Percentiles rank a stretch among this genome's conserved stretches.
phyloP scores from a whole-genome alignment of 2,888 invertebrate genomes.

The Athripsodes cinereus region DNA sequence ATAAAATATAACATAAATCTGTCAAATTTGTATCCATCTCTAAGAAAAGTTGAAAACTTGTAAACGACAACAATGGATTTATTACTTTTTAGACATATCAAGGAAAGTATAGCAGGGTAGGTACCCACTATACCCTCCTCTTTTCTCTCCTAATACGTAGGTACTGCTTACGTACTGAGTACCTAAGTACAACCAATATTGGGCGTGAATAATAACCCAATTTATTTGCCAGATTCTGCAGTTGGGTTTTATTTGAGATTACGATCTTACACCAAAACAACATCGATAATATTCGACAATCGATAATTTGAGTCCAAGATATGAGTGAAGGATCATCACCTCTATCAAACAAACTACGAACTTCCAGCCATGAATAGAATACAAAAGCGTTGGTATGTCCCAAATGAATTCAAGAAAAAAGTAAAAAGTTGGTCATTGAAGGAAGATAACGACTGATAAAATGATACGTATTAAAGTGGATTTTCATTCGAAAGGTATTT shows the following conservation, averaged over 20 bases:
- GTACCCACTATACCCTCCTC: background rate
- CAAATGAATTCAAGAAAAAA: no score
- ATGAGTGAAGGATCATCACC: no score
- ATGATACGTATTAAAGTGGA: no score
- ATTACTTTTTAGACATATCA: conserved; percentile 13
- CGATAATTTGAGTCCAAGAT: no score
- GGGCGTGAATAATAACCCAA: conserved; percentile 18
- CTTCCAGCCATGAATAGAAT: no score
- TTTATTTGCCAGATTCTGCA: conserved; percentile 9
- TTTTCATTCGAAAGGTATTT: no score
- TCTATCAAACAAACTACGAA: no score
- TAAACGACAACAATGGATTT: conserved; percentile 18
- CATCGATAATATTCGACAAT: no score
- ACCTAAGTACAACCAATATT: background rate
- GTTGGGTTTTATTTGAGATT: background rate
- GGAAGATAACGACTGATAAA: no score
- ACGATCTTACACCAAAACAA: no score
- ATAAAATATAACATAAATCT: conserved; percentile 12
- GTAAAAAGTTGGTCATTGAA: no score
- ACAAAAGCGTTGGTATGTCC: no score
- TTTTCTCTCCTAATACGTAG: background rate
- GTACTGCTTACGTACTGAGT: background rate
- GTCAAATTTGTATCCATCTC: conserved; percentile 18
- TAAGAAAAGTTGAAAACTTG: conserved; percentile 12
- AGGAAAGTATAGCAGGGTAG: background rate